These are phyloP conservation scores for Coptodon rendalli DNA, from an alignment of 2,113 vertebrate species.

Conservation along the genomic window DNA sequence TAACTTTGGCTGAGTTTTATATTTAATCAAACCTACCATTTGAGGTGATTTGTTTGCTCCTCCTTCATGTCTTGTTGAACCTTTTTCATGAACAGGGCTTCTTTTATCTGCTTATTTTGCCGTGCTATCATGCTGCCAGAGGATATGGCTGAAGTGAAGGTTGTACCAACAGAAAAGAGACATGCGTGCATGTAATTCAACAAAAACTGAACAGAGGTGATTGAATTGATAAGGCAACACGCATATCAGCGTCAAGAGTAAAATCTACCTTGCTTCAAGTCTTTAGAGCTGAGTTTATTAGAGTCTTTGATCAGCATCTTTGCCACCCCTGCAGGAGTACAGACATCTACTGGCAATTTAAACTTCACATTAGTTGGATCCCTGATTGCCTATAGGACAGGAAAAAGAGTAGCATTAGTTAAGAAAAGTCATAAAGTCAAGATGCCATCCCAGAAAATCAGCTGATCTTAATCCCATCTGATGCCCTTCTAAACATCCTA, in stretches of 20 bases:
- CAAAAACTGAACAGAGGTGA: background rate
- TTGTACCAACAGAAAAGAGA: background rate
- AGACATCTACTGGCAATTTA: conserved; percentile 67
- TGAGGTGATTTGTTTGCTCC: conserved; percentile 75
- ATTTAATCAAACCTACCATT: conserved; percentile 66
- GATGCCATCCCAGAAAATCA: background rate
- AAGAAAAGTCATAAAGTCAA: background rate
- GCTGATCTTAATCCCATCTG: background rate
- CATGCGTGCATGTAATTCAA: background rate
- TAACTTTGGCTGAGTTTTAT: background rate
- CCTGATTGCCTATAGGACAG: background rate
- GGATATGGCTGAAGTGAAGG: conserved; percentile 34
- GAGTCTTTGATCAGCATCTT: conserved; percentile 82
- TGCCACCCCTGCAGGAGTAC: conserved; percentile 79
- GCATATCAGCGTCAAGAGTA: background rate
- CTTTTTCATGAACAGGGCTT: conserved; percentile 78
- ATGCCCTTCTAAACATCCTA: background rate
- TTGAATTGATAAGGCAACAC: background rate
- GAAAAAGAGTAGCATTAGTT: background rate
- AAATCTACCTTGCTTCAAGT: conserved; percentile 77
- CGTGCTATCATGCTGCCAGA: conserved; percentile 34
- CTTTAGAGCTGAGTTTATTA: conserved; percentile 76
- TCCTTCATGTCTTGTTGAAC: conserved; percentile 68
- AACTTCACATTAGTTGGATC: conserved; percentile 59
- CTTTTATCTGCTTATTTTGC: conserved; percentile 78